Base-by-base conservation (phyloP, 53 echinoderm and acorn worm species). In the Hippasteria phrygiana region DNA sequence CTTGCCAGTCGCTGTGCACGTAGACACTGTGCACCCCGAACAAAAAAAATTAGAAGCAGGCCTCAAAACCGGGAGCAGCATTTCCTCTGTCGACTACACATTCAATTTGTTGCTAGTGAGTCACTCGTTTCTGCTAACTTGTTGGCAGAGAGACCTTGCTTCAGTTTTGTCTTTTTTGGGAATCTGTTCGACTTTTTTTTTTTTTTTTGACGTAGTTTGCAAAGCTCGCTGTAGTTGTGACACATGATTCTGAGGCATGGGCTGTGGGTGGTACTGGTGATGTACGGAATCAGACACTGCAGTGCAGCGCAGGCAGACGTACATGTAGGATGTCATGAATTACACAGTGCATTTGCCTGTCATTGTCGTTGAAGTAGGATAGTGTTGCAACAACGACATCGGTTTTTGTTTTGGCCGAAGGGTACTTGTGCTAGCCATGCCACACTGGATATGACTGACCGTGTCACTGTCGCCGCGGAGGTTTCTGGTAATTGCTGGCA, bases 281-380 rank as follows among this genome's bases (percentile, higher is more conserved):
- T 20, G 59, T 59, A 24, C 59, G 3, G n/a, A 59, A 8, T 2
- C 59, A 59, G 59, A 24, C 54, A 54, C 3, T 20, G 54, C 54
- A 66, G 37, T 20, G 56, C 78, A 2, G 37, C 29, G 27, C 4
- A 36, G 37, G 55, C 37, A 78, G 78, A 40, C 38, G 4, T n/a
- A n/a, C n/a, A n/a, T n/a, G n/a, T 78, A 78, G 78, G 78, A 78
- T 78, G 78, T 78, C 78, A 59, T 38, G 35, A 56, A 78, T 78
- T 78, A 78, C 67, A 66, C 1, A 1, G 32, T 66, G 36, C 67
- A n/a, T 66, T 1, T 33, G 67, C 36, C 67, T 26, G 34, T 35
- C 8, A 35, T 0, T 12, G 12, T 66, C 13, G 34, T 11, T 12
- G 3, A 3, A 18, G 36, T 20, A 66, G 59, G 59, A 8, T 7